Evolutionary conservation across 2,888 invertebrate species (phyloP), one percentile per base, ranked within the genome.

Genomic region (Strigamia transsilvanica): DNA sequence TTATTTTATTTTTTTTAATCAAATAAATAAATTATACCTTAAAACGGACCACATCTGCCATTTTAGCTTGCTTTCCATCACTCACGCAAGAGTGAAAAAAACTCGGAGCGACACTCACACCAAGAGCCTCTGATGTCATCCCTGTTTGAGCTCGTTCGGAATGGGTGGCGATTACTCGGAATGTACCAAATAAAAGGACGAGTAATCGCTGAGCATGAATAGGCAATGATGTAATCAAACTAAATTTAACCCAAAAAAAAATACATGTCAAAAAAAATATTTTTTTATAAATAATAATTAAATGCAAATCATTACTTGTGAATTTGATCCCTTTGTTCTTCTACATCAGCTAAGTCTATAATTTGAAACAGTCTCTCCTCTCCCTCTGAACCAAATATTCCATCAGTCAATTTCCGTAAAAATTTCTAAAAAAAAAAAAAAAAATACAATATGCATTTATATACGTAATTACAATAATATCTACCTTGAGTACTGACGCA

Each of bases 11-110:
- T 27, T 27, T 27, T 27, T 27, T 27, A 27, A 10, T 38, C 38
- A 38, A 38, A 6, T 38, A 38, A 38, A 38, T 38, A 38, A 38
- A 38, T 38, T 38, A 38, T 89, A 96, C 96, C 94, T 96, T 96
- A 90, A 94, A 97, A 87, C 96, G 92, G 87, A 95, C 92, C 83
- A 97, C 96, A 89, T 97, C 97, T 90, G 97, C 96, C 94, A 97
- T 95, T 89, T 95, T 94, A 84, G 97, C 97, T 80, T 95, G 94
- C 90, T 96, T 95, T 84, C 96, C 97, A 88, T 96, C 96, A 86
- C 95, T 94, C 86, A 97, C 96, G 90, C 97, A 97, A 85, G 95
- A 94, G 89, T 97, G 97, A 90, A 98, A 97, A 89, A 98, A 96
- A 86, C 96, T 97, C 27, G 97, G 97, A 82, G 97, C 97, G 80